Base-by-base conservation (phyloP, 2,797 vertebrate genomes). In the Rhinogobio ventralis region DNA sequence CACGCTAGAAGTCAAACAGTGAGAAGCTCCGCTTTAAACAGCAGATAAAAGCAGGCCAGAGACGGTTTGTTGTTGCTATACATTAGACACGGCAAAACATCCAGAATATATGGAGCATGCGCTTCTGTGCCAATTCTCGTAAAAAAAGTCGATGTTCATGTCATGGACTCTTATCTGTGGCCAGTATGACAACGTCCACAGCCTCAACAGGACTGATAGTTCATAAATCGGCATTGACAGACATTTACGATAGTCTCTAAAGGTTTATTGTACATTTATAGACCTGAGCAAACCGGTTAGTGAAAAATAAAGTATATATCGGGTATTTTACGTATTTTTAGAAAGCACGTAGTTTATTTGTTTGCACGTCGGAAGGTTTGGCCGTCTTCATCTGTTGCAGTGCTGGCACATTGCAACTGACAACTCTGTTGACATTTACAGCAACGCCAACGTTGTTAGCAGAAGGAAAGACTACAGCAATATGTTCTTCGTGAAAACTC, bases 21-120 rank as follows among this genome's bases (percentile, higher is more conserved):
- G 53, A 57, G 23, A 87, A 57, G 71, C 36, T 72, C 11, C 71
- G 72, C 75, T 89, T 85, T 85, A 57, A 84, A 83, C 77, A 64
- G 53, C 53, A 78, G 55, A 85, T 89, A 60, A 85, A 87, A 87
- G 85, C 36, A 73, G 49, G 64, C 13, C 39, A 62, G 46, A 51
- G 55, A 42, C 53, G 23, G 42, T 57, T 23, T 55, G 71, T 73
- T 82, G 46, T 60, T 75, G 57, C 45, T 77, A 76, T n/a, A 69
- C 67, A 36, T 83, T 75, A 79, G 46, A 80, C 69, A 79, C 46
- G 36, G 80, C 62, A 76, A 81, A 83, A 45, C 86, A 71, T 67
- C 46, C 45, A 20, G 42, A 75, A 79, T 36, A 74, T 64, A 49
- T 46, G 7, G 11, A 49, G 42, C 33, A 74, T 55, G 36, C 5